phyloP scores from a whole-genome alignment of 1,140 invertebrate species.

The Hesperophylax magnus region DNA sequence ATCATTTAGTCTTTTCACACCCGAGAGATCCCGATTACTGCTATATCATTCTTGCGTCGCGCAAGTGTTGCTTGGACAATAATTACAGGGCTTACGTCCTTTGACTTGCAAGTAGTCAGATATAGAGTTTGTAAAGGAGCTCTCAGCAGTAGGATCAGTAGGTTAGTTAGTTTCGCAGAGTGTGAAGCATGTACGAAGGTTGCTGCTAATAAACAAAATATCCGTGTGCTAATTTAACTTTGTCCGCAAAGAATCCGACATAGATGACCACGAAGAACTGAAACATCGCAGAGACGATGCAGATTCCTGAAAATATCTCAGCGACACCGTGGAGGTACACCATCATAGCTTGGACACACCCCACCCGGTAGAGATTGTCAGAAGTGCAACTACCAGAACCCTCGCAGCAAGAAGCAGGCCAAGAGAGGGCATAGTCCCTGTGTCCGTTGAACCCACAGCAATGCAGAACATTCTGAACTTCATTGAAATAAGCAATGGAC shows the following conservation, averaged over 20 bases:
- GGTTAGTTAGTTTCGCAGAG: no score
- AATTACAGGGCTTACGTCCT: no score
- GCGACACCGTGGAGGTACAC: constrained; percentile 11
- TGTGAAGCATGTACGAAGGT: no score
- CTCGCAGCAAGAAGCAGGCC: not conserved
- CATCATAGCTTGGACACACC: not conserved
- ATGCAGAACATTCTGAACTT: not conserved
- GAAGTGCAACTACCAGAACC: not conserved
- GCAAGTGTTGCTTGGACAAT: no score
- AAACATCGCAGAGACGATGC: constrained; percentile 3
- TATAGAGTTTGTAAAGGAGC: no score
- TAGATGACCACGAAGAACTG: constrained; percentile 30
- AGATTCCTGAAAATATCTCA: constrained; percentile 24
- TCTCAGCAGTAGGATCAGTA: no score
- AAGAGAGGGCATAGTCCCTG: not conserved
- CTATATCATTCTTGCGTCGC: no score
- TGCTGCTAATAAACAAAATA: not conserved
- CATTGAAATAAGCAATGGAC: not conserved
- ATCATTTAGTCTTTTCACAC: no score
- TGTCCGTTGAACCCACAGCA: constrained; percentile 14
- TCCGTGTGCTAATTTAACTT: constrained; percentile 20
- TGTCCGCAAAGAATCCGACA: constrained; percentile 30
- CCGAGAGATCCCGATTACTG: no score
- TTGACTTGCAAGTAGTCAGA: no score
- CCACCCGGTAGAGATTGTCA: not conserved